Percentiles rank a stretch among this genome's conserved stretches.
Conservation (phyloP, 2,797 vertebrate genomes). For the Streptopelia turtur region DNA sequence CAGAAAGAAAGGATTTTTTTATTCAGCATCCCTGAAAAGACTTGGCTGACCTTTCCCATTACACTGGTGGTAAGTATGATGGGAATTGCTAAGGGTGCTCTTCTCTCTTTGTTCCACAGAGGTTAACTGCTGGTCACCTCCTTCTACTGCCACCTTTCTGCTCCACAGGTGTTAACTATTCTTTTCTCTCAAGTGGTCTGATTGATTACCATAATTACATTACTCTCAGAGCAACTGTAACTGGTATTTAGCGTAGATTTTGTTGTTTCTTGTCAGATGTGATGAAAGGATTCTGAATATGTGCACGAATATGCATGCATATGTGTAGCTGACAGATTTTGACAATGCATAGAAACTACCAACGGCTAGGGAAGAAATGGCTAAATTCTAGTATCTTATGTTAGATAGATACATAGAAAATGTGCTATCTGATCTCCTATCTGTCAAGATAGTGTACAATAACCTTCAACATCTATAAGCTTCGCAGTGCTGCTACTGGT, state of each 20-base stretch:
- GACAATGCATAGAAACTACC: neutral
- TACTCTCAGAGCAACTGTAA: neutral
- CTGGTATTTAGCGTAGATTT: neutral
- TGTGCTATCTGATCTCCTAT: neutral
- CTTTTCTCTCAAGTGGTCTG: neutral
- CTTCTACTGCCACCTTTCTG: neutral
- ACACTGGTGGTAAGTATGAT: neutral
- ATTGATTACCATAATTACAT: neutral
- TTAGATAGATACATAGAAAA: neutral
- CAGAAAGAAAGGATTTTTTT: neutral
- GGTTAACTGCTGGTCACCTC: conserved; percentile 1
- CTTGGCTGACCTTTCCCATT: neutral
- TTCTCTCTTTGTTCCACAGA: neutral
- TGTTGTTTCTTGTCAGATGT: neutral
- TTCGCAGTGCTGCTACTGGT: neutral
- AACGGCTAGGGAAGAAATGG: neutral
- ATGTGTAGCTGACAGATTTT: too few species aligned
- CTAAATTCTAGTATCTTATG: neutral
- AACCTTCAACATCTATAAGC: neutral
- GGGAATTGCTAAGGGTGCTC: neutral
- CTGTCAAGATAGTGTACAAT: neutral
- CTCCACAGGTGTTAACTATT: neutral
- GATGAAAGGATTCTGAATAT: neutral
- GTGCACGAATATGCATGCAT: neutral
- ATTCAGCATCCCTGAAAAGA: neutral